Percentiles rank a stretch among this genome's conserved stretches.
These are phyloP conservation scores for Cataglyphis rosenhaueri DNA, from an alignment of 2,888 invertebrate species.

Conservation along the genomic window DNA sequence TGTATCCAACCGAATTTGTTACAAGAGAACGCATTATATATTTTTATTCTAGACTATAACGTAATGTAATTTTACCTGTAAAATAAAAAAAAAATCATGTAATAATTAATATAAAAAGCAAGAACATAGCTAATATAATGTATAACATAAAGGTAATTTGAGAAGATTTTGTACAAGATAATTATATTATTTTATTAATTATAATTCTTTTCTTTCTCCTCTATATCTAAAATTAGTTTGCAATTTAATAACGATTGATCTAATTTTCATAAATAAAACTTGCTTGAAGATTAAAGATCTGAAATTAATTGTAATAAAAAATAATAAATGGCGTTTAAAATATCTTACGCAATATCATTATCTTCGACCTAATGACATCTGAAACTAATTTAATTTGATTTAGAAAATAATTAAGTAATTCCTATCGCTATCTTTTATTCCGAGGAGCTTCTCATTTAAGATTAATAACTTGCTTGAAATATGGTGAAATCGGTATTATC, in stretches of 20 bases:
- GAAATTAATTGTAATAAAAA: background rate
- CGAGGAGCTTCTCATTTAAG: background rate
- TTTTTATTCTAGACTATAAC: too few species aligned
- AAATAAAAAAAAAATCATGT: too few species aligned
- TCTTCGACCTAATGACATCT: background rate
- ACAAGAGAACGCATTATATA: too few species aligned
- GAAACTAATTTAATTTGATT: background rate
- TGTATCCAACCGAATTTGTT: too few species aligned
- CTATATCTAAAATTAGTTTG: background rate
- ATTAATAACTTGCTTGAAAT: background rate
- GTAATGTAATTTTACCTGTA: too few species aligned
- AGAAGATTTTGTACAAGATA: background rate
- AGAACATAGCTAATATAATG: too few species aligned
- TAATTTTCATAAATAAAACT: background rate
- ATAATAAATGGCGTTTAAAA: background rate
- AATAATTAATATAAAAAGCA: too few species aligned
- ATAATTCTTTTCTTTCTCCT: background rate
- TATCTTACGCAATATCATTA: background rate
- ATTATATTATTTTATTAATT: background rate
- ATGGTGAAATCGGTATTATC: background rate
- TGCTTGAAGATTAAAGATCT: background rate
- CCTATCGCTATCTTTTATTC: background rate
- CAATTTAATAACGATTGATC: background rate
- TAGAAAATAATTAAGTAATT: background rate
- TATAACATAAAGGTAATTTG: too few species aligned